Evolutionary conservation across 2,113 vertebrate genomes (phyloP), one percentile per base, ranked within the genome.

Genomic region (Mesoclemmys tuberculata): DNA sequence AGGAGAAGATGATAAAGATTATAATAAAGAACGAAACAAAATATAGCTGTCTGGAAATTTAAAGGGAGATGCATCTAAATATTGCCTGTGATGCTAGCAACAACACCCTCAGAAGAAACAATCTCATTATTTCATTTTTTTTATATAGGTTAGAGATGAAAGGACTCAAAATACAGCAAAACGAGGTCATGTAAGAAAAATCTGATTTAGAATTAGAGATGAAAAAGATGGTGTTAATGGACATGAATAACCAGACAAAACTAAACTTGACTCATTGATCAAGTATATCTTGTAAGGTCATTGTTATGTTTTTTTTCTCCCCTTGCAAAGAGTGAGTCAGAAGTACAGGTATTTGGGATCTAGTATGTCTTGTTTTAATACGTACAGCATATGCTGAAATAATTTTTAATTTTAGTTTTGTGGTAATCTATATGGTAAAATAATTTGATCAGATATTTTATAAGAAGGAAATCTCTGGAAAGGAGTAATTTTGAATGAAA

Each of bases 131-230:
- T 27, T 79, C 29, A 8, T 46, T 5, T 51, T 91, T 5, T 55
- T 89, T 84, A 2, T 26, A 3, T 35, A 3, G 10, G 51, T 89
- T 84, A 49, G 46, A 85, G 87, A 85, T 61, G 5, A 2, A 88
- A 54, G 5, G 55, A 80, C 61, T 44, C 22, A 18, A 35, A 19
- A 56, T 2, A 2, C 1, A 1, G 8, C 29, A 12, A 2, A 49
- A 19, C 48, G 22, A 46, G 87, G 48, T 31, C 22, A 84, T 52
- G 13, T 46, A n/a, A 87, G 79, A 82, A 68, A 1, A 84, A 75
- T 27, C 12, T 46, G 80, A 51, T 52, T n/a, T n/a, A 71, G 64
- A 87, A 58, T 82, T 68, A 4, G 46, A 51, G 29, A 49, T 31
- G 1, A 8, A 48, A 0, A 7, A 2, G 8, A 71, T 71, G 19